Percentiles rank a stretch among this genome's conserved stretches.
These are phyloP conservation scores for Macaria notata DNA, from an alignment of 2,888 invertebrate species.

Conservation along the genomic window DNA sequence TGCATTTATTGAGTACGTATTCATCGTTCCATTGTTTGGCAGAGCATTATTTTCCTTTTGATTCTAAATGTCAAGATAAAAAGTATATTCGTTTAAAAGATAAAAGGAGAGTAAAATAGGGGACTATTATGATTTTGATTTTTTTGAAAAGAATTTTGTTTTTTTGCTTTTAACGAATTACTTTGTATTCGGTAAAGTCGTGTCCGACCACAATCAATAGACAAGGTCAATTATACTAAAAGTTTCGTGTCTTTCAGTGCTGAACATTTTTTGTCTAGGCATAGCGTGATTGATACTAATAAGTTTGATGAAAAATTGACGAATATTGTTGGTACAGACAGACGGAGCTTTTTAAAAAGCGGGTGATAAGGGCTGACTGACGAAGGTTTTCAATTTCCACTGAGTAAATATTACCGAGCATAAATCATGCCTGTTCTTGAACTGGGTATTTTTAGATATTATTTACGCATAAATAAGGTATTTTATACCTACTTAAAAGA, in stretches of 20 bases:
- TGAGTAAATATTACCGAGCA: neutral
- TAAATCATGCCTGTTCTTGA: no score
- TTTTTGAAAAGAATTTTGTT: no score
- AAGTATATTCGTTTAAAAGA: neutral
- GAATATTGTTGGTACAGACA: neutral
- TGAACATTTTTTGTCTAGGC: slow-evolving; percentile 8
- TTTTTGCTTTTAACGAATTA: no score
- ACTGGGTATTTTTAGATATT: no score
- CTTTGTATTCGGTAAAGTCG: slow-evolving; percentile 1
- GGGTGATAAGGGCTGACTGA: slow-evolving; percentile 6
- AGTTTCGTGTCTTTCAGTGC: slow-evolving; percentile 4
- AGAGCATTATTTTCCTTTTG: slow-evolving; percentile 10
- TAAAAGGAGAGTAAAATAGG: neutral
- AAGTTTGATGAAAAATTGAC: neutral
- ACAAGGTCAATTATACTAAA: slow-evolving; percentile 9
- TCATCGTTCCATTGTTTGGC: slow-evolving; percentile 36
- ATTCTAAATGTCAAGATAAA: slow-evolving; percentile 7
- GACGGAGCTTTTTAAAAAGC: slow-evolving; percentile 1
- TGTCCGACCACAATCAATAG: slow-evolving; percentile 4
- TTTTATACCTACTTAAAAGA: no score
- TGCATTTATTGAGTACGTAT: slow-evolving; percentile 52
- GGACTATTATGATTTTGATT: no score
- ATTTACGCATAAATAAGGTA: no score
- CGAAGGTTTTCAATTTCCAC: slow-evolving; percentile 13
- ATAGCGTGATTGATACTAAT: slow-evolving; percentile 7